A percentile compares a stretch with the other conserved stretches of the same genome.
Conservation (phyloP, 2,797 vertebrate genomes). For the Fringilla coelebs region DNA sequence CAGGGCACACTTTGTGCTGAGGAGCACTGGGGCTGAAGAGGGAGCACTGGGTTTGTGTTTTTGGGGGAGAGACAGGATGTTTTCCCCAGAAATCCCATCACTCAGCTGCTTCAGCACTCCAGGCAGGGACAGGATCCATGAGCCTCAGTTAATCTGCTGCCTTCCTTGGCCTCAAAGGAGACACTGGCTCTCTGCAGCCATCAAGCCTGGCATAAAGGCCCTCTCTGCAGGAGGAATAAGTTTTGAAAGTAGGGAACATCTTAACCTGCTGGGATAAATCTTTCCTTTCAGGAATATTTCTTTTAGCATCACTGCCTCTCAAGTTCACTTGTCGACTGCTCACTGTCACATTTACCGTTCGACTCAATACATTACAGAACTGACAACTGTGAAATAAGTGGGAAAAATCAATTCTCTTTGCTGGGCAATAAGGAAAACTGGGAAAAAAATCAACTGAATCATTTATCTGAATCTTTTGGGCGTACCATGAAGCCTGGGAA, state of each 20-base stretch:
- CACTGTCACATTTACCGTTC: rapidly evolving
- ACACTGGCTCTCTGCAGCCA: neutral
- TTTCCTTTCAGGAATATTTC: neutral
- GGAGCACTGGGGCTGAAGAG: neutral
- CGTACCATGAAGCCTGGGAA: neutral
- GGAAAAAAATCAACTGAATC: neutral
- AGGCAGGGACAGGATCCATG: neutral
- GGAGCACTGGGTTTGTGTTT: neutral
- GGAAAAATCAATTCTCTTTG: neutral
- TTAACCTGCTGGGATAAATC: neutral
- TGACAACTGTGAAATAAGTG: neutral
- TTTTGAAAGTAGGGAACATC: neutral
- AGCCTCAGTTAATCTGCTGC: neutral
- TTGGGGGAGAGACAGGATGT: neutral
- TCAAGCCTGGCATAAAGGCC: rapidly evolving
- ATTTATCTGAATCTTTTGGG: neutral
- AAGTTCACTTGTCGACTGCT: neutral
- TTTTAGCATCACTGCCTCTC: neutral
- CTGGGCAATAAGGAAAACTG: neutral
- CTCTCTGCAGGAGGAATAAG: neutral
- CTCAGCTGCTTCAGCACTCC: neutral
- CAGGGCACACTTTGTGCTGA: neutral
- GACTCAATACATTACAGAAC: neutral
- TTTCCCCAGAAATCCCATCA: rapidly evolving
- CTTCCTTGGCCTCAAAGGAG: neutral